Conservation (phyloP, 2,888 invertebrate genomes). For the Cynaeus angustus region DNA sequence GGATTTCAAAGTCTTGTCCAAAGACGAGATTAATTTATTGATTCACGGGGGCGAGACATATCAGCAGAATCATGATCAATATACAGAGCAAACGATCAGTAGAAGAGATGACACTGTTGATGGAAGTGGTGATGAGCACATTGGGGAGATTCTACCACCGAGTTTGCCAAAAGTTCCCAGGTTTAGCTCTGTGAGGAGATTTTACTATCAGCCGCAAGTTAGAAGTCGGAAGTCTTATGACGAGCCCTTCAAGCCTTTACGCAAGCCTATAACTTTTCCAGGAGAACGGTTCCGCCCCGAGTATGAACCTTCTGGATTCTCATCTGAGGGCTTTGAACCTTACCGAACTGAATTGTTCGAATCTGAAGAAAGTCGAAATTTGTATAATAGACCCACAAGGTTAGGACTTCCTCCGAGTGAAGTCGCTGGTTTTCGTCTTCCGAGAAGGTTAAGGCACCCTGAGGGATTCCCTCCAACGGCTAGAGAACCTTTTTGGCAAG, state of each 20-base stretch:
- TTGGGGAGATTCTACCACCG: conserved; percentile 69
- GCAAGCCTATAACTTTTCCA: conserved; percentile 57
- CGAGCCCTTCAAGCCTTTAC: conserved; percentile 54
- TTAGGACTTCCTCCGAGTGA: conserved; percentile 55
- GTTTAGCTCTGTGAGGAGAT: conserved; percentile 27
- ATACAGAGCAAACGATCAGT: conserved; percentile 21
- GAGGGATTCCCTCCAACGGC: conserved; percentile 57
- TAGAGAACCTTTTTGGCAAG: conserved; percentile 62
- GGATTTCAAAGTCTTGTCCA: conserved; percentile 60
- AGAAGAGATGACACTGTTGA: conserved; percentile 58
- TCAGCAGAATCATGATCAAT: conserved; percentile 57
- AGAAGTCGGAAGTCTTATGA: conserved; percentile 58
- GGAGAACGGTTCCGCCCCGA: conserved; percentile 60
- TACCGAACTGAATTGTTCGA: conserved; percentile 43
- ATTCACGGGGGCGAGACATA: conserved; percentile 60
- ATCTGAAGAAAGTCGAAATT: conserved; percentile 50
- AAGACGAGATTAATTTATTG: conserved; percentile 63
- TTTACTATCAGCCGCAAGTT: conserved; percentile 29
- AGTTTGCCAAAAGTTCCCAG: conserved; percentile 49
- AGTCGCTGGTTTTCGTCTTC: conserved; percentile 55
- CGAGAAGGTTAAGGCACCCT: conserved; percentile 57
- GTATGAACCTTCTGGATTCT: conserved; percentile 58
- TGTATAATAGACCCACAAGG: conserved; percentile 47
- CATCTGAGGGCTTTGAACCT: conserved; percentile 56
- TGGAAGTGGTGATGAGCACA: conserved; percentile 66